Evolutionary conservation across 2,797 vertebrate species (phyloP), one percentile per base, ranked within the genome.

Genomic region (Phyllotis vaccarum): DNA sequence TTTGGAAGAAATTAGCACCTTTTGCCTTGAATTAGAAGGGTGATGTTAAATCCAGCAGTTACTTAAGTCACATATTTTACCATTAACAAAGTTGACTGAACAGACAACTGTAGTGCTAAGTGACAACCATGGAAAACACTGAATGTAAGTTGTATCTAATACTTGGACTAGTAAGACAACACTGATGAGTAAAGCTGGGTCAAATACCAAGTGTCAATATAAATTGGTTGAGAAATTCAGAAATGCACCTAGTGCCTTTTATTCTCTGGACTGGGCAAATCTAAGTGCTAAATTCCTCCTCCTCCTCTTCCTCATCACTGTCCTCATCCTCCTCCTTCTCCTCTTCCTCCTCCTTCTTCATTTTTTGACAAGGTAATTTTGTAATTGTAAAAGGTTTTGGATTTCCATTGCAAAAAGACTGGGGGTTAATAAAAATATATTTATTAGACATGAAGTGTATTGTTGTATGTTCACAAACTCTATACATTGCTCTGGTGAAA

Each of bases 11-110:
- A 95, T 94, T n/a, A 83, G 68, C 82, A 82, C 54, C 40, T 90
- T 96, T 95, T 1, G 12, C 75, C n/a, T 19, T 62, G 90, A 89
- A 86, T 93, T 82, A 74, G 54, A 88, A 58, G 49, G 95, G 74
- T 90, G 60, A 85, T 79, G 94, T 94, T 89, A 92, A 96, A 96
- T 96, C 83, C 88, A 76, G 72, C 56, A 75, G 56, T 96, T 94
- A 82, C 56, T 86, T 91, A 88, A 91, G 56, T 94, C 86, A 92
- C 40, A 21, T 92, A 66, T 90, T 96, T 96, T 93, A 86, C 74
- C 82, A 31, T 91, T 93, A 83, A 83, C 22, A 95, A 89, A 92
- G 82, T 95, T 88, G 75, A 86, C 66, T 91, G 79, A 95, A 76
- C 54, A 93, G 93, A 89, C 80, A 90, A 68, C 89, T 97, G 85